Base-by-base conservation (phyloP, 2,797 vertebrate species). In the Semotilus atromaculatus region DNA sequence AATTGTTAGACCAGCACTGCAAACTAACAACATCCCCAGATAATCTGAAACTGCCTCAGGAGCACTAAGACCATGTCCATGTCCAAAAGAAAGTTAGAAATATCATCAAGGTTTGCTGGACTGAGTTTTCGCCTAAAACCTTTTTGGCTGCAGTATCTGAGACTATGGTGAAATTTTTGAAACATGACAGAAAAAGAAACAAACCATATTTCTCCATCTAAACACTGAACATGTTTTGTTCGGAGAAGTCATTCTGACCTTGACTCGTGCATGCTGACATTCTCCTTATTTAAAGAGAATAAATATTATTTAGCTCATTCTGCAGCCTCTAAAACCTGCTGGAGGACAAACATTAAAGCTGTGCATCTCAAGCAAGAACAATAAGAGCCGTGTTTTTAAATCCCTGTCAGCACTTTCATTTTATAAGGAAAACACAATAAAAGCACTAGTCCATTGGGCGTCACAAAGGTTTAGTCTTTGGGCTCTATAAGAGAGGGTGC, bases 21-120 rank as follows among this genome's bases (percentile, higher is more conserved):
- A 80, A 80, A 80, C 76, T 64, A 85, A 80, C 83, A 85, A 85
- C 76, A 85, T 85, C 76, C 76, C 83, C 76, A 80, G 76, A 79
- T 85, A 85, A 71, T 62, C 53, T 53, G 10, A 85, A 85, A 79
- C 53, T 53, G 67, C 53, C 83, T 72, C 23, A 72, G 76, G 76
- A 80, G 83, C 67, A 53, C 31, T 62, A 64, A 72, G 55, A 72
- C 83, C 66, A 78, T 19, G 6, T 76, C 62, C 34, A 16, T 76
- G 40, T 51, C 60, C 23, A 48, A 60, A 53, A 80, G 76, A 62
- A 62, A 79, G 29, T 73, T 73, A 31, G 72, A 71, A 70, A 68
- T 26, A 60, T 60, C 66, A 77, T 78, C 73, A 77, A 66, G 62
- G 43, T 43, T 82, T 73, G 38, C 38, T 45, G 53, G 40, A 36